phyloP scores from a whole-genome alignment of 2,888 invertebrate genomes.

The Ochlodes sylvanus region DNA sequence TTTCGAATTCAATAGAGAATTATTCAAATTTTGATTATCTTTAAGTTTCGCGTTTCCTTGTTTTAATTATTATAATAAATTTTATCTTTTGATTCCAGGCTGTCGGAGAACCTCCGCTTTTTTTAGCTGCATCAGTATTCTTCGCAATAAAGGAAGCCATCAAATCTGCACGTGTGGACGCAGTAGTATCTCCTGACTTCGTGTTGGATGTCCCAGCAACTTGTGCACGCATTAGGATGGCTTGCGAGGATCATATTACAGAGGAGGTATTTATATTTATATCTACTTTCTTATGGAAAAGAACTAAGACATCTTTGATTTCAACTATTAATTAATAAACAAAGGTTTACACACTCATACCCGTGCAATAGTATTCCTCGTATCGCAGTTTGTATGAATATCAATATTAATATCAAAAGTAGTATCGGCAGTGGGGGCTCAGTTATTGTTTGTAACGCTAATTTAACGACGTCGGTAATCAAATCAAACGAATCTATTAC shows the following conservation, averaged over 20 bases:
- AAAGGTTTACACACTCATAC: no score
- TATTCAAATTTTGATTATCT: no score
- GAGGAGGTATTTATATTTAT: slow-evolving; percentile 84
- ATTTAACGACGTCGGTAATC: no score
- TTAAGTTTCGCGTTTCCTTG: background rate
- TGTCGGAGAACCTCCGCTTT: slow-evolving; percentile 97
- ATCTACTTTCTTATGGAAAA: background rate
- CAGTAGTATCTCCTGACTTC: slow-evolving; percentile 85
- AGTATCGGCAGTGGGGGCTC: no score
- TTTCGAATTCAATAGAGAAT: background rate
- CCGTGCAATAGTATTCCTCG: no score
- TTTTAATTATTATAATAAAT: background rate
- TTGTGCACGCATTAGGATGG: slow-evolving; percentile 94
- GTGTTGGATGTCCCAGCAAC: slow-evolving; percentile 93
- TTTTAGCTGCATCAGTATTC: slow-evolving; percentile 93
- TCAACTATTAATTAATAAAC: no score
- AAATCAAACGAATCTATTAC: no score
- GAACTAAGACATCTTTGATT: no score
- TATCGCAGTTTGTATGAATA: no score
- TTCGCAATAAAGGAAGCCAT: slow-evolving; percentile 96
- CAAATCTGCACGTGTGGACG: slow-evolving; percentile 89
- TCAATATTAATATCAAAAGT: no score
- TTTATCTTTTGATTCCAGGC: slow-evolving; percentile 85
- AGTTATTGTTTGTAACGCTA: no score
- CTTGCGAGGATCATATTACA: slow-evolving; percentile 93